These are phyloP conservation scores for Montipora capricornis DNA, from an alignment of 64 coral and sea anemone species.

Conservation along the genomic window DNA sequence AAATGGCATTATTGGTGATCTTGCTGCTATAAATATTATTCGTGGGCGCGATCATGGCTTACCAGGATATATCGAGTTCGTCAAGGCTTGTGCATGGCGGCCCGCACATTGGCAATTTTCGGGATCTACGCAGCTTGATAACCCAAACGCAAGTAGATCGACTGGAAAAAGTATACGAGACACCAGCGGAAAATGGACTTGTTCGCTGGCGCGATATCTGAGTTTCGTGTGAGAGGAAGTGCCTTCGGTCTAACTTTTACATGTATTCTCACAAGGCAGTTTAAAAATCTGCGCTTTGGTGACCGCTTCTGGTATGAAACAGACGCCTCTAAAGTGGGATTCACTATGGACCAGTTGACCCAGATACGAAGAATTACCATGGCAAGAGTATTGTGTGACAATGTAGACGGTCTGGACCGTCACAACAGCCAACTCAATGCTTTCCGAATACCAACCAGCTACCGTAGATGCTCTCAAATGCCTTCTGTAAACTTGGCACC, in stretches of 20 bases:
- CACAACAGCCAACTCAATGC: not conserved
- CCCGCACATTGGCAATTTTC: conserved; percentile 57
- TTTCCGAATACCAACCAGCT: not conserved
- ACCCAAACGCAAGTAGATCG: not conserved
- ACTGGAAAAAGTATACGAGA: not conserved
- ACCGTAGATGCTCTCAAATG: not conserved
- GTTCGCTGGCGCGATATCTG: conserved; percentile 6
- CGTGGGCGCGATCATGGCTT: conserved; percentile 87
- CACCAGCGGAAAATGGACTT: conserved; percentile 59
- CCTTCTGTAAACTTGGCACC: not conserved
- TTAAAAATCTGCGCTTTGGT: not conserved
- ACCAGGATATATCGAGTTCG: conserved; percentile 80
- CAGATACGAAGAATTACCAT: conserved; percentile 52
- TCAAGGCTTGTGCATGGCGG: conserved; percentile 57
- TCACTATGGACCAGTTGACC: conserved; percentile 52
- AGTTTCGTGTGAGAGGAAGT: not conserved
- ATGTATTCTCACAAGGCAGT: conserved; percentile 28
- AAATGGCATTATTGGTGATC: conserved; percentile 64
- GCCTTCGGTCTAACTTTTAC: conserved; percentile 36
- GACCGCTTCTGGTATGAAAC: conserved; percentile 51
- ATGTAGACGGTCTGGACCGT: conserved; percentile 62
- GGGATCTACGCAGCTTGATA: conserved; percentile 68
- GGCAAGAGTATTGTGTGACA: conserved; percentile 78
- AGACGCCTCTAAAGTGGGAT: not conserved
- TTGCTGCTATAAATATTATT: conserved; percentile 83